Evolutionary conservation across 1,140 invertebrate genomes (phyloP), one percentile per base, ranked within the genome.

Genomic region (Monomorium pharaonis): DNA sequence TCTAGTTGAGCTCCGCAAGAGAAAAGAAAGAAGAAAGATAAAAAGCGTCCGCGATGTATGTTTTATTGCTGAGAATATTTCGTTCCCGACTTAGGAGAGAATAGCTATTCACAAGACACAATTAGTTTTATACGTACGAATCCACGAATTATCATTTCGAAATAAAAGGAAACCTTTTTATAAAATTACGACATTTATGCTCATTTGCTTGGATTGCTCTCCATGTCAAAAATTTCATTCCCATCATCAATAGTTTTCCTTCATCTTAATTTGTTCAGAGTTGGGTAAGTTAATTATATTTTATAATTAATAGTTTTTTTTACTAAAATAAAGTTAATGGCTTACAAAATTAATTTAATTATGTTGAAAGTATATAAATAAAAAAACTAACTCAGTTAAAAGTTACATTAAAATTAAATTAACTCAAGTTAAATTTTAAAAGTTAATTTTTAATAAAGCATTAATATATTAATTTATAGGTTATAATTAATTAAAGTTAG

Each of bases 61-160:
- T 63, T 67, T 86, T 86, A 89, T 30, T 77, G 44, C 33, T 72
- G 86, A 89, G 56, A 63, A 77, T 72, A 70, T 51, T 85, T 88
- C 72, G 77, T 85, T 86, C 65, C 62, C 81, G 80, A 90, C 47
- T 75, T 89, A 90, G 88, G 21, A 84, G 70, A 90, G 63, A 78
- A 92, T 89, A 86, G 80, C 84, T 92, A 89, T 89, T 89, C 90
- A 87, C 69, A 76, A 67, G 90, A 92, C 88, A 86, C 81, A 83
- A 87, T 92, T 92, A 93, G 88, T 92, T 94, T 93, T 94, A 94
- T 94, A 93, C 92, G 90, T 93, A 93, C 74, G 86, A 88, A 37
- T 37, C 37, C 89, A 92, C 89, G 84, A 93, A 92, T 90, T 91
- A 92, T 93, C 85, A 92, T 86, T 92, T 88, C 72, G 89, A 91